Evolutionary conservation across 2,113 vertebrate genomes (phyloP).

Genomic region (Sinosuthora webbiana): DNA sequence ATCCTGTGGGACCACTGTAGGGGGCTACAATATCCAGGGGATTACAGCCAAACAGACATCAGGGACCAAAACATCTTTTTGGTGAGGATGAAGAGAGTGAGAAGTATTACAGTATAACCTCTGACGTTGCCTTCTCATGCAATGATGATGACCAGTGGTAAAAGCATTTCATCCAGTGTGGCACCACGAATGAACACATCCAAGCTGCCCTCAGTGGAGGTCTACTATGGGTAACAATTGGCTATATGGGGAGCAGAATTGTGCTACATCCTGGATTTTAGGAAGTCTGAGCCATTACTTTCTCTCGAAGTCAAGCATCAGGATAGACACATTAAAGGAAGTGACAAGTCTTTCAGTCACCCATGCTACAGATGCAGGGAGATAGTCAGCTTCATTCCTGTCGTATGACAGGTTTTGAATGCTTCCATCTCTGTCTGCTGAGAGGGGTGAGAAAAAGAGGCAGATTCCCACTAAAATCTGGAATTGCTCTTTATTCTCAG

Average conservation of each 20-base stretch:
- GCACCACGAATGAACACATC: neutral
- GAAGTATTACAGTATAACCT: neutral
- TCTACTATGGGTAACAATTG: neutral
- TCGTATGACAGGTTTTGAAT: neutral
- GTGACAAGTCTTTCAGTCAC: neutral
- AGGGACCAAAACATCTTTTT: neutral
- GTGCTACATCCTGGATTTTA: neutral
- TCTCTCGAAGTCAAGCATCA: neutral
- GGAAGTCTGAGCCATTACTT: neutral
- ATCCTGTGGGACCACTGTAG: neutral
- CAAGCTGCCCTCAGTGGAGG: neutral
- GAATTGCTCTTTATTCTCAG: neutral
- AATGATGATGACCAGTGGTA: neutral
- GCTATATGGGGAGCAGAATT: neutral
- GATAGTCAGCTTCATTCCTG: rapidly evolving
- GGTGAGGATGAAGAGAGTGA: neutral
- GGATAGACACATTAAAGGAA: neutral
- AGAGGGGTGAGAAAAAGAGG: neutral
- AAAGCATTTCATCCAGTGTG: rapidly evolving
- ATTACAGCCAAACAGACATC: neutral
- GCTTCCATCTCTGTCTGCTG: neutral
- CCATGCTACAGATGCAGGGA: neutral
- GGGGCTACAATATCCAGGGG: neutral
- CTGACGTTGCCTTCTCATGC: rapidly evolving
- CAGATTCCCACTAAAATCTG: neutral